These are phyloP conservation scores for Brienomyrus longianalis DNA, from an alignment of 2,113 vertebrate genomes.

Conservation along the genomic window DNA sequence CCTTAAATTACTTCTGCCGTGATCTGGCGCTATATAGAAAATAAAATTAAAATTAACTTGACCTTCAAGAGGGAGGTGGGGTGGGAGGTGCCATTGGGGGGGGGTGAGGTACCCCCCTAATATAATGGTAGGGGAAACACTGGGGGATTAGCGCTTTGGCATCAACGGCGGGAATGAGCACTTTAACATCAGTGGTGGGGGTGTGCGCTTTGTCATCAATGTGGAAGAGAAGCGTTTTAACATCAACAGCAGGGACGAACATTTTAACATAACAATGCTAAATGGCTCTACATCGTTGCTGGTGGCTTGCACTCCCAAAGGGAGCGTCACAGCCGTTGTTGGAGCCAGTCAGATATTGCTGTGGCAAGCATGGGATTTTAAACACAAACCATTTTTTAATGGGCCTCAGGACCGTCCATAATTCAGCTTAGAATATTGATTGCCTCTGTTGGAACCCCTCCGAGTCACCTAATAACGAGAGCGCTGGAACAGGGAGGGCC, in stretches of 20 bases:
- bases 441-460: conserved; percentile 22
- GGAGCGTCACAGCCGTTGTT: conserved; percentile 23
- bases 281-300: conserved; percentile 20
- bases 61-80: no score
- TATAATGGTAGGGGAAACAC: no score
- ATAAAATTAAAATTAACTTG: no score
- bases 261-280: background rate
- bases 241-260: conserved; percentile 28
- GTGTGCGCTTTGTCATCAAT: background rate
- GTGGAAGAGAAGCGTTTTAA: conserved; percentile 19
- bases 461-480: conserved; percentile 32
- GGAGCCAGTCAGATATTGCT: conserved; percentile 29
- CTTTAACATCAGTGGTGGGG: background rate
- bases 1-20: no score
- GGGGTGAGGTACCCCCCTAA: no score
- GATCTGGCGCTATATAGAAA: no score
- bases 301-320: conserved; percentile 35
- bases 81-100: no score
- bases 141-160: background rate
- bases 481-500: conserved; percentile 19
- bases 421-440: conserved; percentile 39
- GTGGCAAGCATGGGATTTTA: conserved; percentile 27
- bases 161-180: background rate
- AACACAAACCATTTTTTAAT: conserved; percentile 30
- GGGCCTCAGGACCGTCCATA: conserved; percentile 24